Base-by-base conservation (phyloP, 2,113 vertebrate species). In the Larimichthys polyactis region DNA sequence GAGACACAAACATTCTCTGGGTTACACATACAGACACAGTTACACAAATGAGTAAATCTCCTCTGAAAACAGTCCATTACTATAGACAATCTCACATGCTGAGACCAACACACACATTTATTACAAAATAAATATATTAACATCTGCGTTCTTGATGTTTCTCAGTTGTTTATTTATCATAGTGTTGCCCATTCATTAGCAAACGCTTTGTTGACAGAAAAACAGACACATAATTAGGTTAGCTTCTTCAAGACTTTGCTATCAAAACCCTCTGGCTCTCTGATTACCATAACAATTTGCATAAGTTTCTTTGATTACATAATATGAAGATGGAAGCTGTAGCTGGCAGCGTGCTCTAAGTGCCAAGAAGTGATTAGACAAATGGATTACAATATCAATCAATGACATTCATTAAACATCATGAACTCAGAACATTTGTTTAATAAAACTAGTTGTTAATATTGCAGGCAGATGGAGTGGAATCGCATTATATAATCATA, bases 221-320 rank as follows among this genome's bases (percentile, higher is more conserved):
- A 87, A 81, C 63, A 85, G 82, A 29, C 60, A 58, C 52, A 65
- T 90, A 89, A 89, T 90, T 84, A 79, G 72, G 67, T 86, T 81
- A 89, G 40, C 43, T 2, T 87, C 80, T 79, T 74, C 79, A 67
- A 87, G 57, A 72, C 75, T 78, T 79, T 51, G 52, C 76, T 80
- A 75, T 82, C 64, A 29, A 64, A 77, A 79, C 62, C 70, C 85
- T 72, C 70, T 40, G 65, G 82, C 75, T 75, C 49, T 81, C 71
- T 89, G 81, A 93, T 90, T 90, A 87, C 71, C 90, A 82, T 79
- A 80, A 51, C 65, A 57, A 85, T 93, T 84, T 89, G 80, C 85
- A 89, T 86, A 70, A 84, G 82, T 79, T 58, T 68, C 57, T 71
- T 84, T 91, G 82, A 90, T 90, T 87, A 85, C 81, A 88, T 83